Evolutionary conservation across 2,113 vertebrate genomes (phyloP).

Genomic region (Myocastor coypus): DNA sequence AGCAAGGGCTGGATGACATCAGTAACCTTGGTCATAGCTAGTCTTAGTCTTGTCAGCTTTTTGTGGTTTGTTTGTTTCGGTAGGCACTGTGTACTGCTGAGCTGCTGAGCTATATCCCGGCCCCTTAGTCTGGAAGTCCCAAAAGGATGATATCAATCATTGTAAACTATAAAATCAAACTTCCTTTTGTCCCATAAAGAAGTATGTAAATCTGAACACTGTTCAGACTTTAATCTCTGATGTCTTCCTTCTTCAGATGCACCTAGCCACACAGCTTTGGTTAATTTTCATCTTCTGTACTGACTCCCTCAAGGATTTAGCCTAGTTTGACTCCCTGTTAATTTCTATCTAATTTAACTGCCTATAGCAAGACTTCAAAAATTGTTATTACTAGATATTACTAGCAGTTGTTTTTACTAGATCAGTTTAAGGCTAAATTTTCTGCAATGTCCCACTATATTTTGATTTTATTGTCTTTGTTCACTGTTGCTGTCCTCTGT

Average conservation of each 20-base stretch:
- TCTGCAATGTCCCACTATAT: neutral
- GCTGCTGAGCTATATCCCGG: too few species aligned
- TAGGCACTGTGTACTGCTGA: too few species aligned
- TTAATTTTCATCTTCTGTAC: neutral
- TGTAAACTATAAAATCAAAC: neutral
- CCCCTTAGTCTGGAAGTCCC: neutral
- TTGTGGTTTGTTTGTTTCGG: too few species aligned
- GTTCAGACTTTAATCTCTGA: neutral
- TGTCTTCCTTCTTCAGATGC: neutral
- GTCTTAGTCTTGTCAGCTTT: too few species aligned
- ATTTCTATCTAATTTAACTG: neutral
- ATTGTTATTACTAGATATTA: neutral
- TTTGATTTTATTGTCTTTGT: constrained; percentile 6
- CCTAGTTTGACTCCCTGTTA: neutral
- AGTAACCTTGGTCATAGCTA: neutral
- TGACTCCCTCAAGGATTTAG: neutral
- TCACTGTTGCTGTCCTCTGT: neutral
- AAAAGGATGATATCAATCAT: neutral
- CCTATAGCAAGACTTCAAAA: neutral
- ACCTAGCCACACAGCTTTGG: neutral
- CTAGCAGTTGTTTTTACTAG: too few species aligned
- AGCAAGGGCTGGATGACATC: neutral
- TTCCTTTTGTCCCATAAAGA: neutral
- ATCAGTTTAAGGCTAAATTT: neutral
- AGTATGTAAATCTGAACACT: neutral